These are phyloP conservation scores for Xenentodon cancila DNA, from an alignment of 2,797 vertebrate species.

Conservation along the genomic window DNA sequence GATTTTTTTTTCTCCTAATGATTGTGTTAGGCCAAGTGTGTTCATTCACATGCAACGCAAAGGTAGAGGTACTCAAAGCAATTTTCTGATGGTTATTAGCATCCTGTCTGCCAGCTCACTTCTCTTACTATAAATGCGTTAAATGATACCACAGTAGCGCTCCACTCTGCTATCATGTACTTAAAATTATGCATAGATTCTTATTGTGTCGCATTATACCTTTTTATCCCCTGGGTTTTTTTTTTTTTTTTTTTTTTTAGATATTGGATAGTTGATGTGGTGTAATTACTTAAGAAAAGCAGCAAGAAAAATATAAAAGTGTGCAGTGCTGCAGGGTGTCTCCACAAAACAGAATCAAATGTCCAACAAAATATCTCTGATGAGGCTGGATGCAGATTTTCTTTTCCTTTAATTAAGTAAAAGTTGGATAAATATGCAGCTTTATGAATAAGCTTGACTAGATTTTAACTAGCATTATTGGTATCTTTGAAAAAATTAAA, in stretches of 20 bases:
- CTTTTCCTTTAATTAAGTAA: slow-evolving; percentile 6
- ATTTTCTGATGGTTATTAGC: slow-evolving; percentile 55
- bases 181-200: slow-evolving; percentile 75
- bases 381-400: slow-evolving; percentile 16
- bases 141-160: slow-evolving; percentile 57
- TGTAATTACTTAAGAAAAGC: slow-evolving; percentile 35
- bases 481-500: too few relatives aligned
- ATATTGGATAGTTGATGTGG: slow-evolving; percentile 26
- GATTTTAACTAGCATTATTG: too few relatives aligned
- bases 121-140: slow-evolving; percentile 52
- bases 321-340: slow-evolving; percentile 5
- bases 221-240: slow-evolving; percentile 48
- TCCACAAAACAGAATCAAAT: slow-evolving; percentile 12
- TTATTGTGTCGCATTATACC: slow-evolving; percentile 66
- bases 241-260: slow-evolving; percentile 45
- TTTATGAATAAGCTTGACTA: too few relatives aligned
- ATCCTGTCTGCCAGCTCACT: slow-evolving; percentile 51
- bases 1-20: slow-evolving; percentile 36
- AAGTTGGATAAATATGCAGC: too few relatives aligned
- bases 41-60: slow-evolving; percentile 68
- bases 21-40: slow-evolving; percentile 11
- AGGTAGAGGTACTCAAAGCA: slow-evolving; percentile 46
- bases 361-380: not conserved
- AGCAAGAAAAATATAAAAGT: slow-evolving; percentile 26
- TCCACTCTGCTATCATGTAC: slow-evolving; percentile 35